Evolutionary conservation across 2,797 vertebrate genomes (phyloP).

Genomic region (Echeneis naucrates): DNA sequence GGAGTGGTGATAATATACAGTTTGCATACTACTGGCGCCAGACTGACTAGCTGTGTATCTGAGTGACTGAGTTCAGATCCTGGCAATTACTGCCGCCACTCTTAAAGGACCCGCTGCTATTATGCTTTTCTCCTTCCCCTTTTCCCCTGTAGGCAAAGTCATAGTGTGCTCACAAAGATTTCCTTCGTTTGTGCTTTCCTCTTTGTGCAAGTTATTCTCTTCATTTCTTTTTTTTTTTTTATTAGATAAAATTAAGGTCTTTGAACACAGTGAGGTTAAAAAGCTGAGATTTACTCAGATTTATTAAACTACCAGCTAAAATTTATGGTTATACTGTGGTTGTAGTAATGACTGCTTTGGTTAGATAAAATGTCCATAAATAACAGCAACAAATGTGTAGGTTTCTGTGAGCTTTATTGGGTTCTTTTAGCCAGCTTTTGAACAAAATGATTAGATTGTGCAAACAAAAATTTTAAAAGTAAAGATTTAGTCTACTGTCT

Average conservation of each 20-base stretch:
- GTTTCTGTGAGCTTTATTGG: slow-evolving; percentile 38
- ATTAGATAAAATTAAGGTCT: slow-evolving; percentile 36
- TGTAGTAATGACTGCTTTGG: slow-evolving; percentile 18
- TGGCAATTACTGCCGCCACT: slow-evolving; percentile 94
- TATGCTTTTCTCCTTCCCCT: slow-evolving; percentile 77
- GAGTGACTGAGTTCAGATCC: slow-evolving; percentile 92
- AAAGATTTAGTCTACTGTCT: slow-evolving; percentile 12
- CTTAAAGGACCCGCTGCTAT: slow-evolving; percentile 93
- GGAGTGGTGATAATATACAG: slow-evolving; percentile 98
- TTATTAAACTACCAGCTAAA: slow-evolving; percentile 44
- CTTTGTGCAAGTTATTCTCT: slow-evolving; percentile 61
- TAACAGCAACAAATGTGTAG: slow-evolving; percentile 30
- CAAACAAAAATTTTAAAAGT: slow-evolving; percentile 25
- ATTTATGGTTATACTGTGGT: slow-evolving; percentile 45
- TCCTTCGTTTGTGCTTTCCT: slow-evolving; percentile 68
- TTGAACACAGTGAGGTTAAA: slow-evolving; percentile 36
- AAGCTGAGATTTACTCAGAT: slow-evolving; percentile 41
- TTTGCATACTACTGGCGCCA: slow-evolving; percentile 98
- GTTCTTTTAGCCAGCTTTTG: slow-evolving; percentile 42
- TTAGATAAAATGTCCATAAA: slow-evolving; percentile 32
- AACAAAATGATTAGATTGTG: slow-evolving; percentile 33
- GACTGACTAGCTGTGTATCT: slow-evolving; percentile 94
- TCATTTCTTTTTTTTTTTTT: slow-evolving; percentile 52
- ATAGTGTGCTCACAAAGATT: slow-evolving; percentile 74
- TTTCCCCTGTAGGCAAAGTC: slow-evolving; percentile 81